Conservation (phyloP, 35 echinoderm and acorn worm genomes). For the Hemicentrotus pulcherrimus region DNA sequence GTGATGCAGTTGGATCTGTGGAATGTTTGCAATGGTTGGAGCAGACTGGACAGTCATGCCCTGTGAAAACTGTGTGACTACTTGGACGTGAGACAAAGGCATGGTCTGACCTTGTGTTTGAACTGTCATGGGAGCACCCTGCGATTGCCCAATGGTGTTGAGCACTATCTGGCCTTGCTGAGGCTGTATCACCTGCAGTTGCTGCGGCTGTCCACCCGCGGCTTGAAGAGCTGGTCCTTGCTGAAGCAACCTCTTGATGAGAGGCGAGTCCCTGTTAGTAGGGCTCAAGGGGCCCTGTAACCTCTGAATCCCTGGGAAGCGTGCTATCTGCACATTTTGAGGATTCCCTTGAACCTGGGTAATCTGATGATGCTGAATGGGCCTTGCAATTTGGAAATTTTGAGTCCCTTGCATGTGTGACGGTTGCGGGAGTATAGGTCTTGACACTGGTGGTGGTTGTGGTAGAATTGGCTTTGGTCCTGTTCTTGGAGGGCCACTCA, state of each 20-base stretch:
- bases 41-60: slow-evolving; percentile 21
- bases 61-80: background rate
- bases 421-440: background rate
- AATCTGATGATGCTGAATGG: background rate
- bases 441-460: slow-evolving; percentile 19
- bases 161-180: slow-evolving; percentile 29
- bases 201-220: slow-evolving; percentile 30
- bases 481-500: background rate
- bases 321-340: slow-evolving; percentile 7
- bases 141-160: slow-evolving; percentile 36
- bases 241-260: slow-evolving; percentile 91
- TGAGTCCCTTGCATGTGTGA: background rate
- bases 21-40: slow-evolving; percentile 35
- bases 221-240: slow-evolving; percentile 63
- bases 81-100: slow-evolving; percentile 46
- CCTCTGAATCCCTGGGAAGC: slow-evolving; percentile 7
- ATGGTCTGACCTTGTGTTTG: slow-evolving; percentile 39
- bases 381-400: background rate
- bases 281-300: slow-evolving; percentile 34
- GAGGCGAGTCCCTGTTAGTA: slow-evolving; percentile 72
- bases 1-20: slow-evolving; percentile 47
- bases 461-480: slow-evolving; percentile 37
- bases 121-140: slow-evolving; percentile 27
- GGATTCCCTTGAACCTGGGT: background rate
- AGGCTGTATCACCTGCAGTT: slow-evolving; percentile 71